Evolutionary conservation across 2,797 vertebrate genomes (phyloP), one percentile per base, ranked within the genome.

Genomic region (Enteromius anoplus): DNA sequence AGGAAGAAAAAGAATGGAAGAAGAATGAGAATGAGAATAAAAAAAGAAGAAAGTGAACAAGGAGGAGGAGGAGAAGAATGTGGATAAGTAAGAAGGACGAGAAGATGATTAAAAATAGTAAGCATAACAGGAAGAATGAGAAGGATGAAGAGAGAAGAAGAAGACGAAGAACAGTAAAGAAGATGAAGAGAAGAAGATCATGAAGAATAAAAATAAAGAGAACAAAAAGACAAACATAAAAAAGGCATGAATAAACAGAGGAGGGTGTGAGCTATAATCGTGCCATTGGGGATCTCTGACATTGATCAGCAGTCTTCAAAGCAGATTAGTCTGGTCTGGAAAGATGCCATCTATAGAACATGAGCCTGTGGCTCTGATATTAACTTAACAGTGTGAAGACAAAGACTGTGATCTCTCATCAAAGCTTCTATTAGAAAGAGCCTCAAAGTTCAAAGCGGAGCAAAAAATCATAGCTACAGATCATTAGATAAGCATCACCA

Each of bases 291-390:
- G 55, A 65, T 42, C 53, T 40, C 8, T 73, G 42, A 47, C 80
- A 75, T 75, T 32, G 23, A n/a, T 51, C 51, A 51, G 32, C 5
- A 21, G 21, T 82, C 71, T 65, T 82, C 17, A 49, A 51, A 72
- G 45, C 70, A 75, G 47, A 75, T 82, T 55, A 66, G 65, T 75
- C 71, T 75, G 29, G 80, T 75, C 55, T 73, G 79, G 68, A 62
- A 58, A 72, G 55, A 69, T 45, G 53, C 37, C 51, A 65, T 70
- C 69, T 71, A 65, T 4, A 68, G 37, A n/a, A 68, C 34, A 68
- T 40, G 65, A 68, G 65, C 21, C 21, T n/a, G 65, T 12, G 34
- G 4, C 34, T 47, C 40, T 70, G 68, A 70, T 47, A 70, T 70
- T 23, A 42, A 70, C 68, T 70, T 15, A 70, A 8, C 6, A 15